A percentile compares a stretch with the other conserved stretches of the same genome.
Evolutionary conservation across 2,797 vertebrate species (phyloP).

Genomic region (Aeoliscus strigatus): DNA sequence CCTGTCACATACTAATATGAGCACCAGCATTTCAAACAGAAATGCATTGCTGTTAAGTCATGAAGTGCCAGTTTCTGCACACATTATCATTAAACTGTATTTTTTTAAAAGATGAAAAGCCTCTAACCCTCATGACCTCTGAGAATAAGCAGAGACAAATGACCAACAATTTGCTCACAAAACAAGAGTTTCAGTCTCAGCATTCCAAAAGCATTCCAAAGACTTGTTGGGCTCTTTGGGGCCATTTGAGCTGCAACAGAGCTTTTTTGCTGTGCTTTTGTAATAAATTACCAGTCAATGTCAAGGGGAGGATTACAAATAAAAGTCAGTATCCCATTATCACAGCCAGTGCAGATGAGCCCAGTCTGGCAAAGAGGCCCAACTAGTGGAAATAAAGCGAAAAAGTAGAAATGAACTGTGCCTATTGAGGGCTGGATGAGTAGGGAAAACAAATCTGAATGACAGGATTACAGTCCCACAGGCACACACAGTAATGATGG

Average conservation of each 20-base stretch:
- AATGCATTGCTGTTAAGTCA: slow-evolving; percentile 6
- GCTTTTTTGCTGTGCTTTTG: slow-evolving; percentile 1
- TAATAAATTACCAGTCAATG: slow-evolving; percentile 6
- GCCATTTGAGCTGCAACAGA: not conserved
- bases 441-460: slow-evolving; percentile 6
- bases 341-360: slow-evolving; percentile 18
- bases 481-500: slow-evolving; percentile 7
- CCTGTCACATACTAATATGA: not conserved
- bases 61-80: slow-evolving; percentile 12
- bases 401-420: slow-evolving; percentile 1
- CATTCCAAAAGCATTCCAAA: slow-evolving; percentile 6
- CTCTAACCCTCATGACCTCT: too few relatives aligned
- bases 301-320: slow-evolving; percentile 25
- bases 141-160: not conserved
- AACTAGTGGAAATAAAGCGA: slow-evolving; percentile 2
- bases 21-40: slow-evolving; percentile 21
- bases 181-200: not conserved
- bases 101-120: not conserved
- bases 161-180: not conserved
- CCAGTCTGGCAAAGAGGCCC: slow-evolving; percentile 9
- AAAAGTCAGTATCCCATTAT: slow-evolving; percentile 15
- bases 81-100: slow-evolving; percentile 5
- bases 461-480: slow-evolving; percentile 9
- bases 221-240: not conserved
- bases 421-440: not conserved